Base-by-base conservation (phyloP, 2,888 invertebrate species). In the Lithophane leautieri region DNA sequence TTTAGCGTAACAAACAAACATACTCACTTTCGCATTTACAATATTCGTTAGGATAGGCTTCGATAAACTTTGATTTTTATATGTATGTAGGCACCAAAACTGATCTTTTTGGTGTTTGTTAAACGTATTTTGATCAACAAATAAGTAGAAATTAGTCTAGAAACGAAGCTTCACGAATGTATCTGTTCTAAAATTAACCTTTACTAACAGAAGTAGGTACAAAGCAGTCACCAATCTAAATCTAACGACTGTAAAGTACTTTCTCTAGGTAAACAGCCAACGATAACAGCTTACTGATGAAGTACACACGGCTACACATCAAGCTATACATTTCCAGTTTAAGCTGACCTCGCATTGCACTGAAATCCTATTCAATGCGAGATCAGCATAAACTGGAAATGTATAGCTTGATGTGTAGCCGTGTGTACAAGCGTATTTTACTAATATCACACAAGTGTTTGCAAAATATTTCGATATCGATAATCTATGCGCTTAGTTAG, bases 171-270 rank as follows among this genome's bases (percentile, higher is more conserved):
- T n/a, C 22, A 42, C 16, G 25, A 73, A 73, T n/a, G 1, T 66
- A 28, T 54, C 40, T 40, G 25, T 40, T 76, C 77, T 76, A 68
- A 62, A 69, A 76, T 76, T 76, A 69, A 47, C 14, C 11, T 77
- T n/a, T 19, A 34, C 14, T 76, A 54, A n/a, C 28, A 47, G 42
- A 14, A 22, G 7, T 50, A 22, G 50, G 50, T 69, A 28, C 28
- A 50, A 42, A 69, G 2, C 22, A 14, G 34, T 44, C 9, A 28
- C n/a, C 19, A 11, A 56, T n/a, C 34, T 50, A 56, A 56, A 56
- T 67, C 12, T 40, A 52, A 14, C 16, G 25, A 70, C 34, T 34
- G 34, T 4, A 34, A 34, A 34, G 34, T 16, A 22, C 14, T 8
- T 40, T 22, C 12, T 34, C 12, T 63, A 11, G 2, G 44, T 22